phyloP scores from a whole-genome alignment of 2,113 vertebrate genomes.

The Notiomystis cincta region DNA sequence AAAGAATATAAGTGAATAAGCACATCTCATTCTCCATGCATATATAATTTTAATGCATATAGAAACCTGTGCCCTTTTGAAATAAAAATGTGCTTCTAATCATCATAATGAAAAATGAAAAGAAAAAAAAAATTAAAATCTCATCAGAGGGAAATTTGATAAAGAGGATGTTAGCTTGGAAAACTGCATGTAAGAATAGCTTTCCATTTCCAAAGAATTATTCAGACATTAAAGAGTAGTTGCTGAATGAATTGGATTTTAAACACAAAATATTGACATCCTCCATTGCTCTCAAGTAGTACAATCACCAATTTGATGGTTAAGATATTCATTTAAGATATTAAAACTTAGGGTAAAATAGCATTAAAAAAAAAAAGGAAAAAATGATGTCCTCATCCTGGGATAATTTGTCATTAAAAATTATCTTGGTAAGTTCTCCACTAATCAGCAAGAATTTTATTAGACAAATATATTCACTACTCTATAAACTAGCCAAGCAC shows the following conservation, averaged over 20 bases:
- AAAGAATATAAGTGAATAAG: not conserved
- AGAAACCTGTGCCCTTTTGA: not conserved
- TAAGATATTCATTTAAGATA: not conserved
- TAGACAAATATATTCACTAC: not conserved
- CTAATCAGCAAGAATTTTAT: not conserved
- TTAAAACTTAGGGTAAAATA: not conserved
- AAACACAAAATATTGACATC: not conserved
- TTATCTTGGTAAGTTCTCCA: not conserved
- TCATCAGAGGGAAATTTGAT: not conserved
- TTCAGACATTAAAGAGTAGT: not conserved
- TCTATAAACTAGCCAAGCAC: not conserved
- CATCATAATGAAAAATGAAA: not conserved
- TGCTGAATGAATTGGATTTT: not conserved
- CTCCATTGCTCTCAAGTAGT: not conserved
- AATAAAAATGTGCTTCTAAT: not conserved
- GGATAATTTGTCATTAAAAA: not conserved
- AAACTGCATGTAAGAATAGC: not conserved
- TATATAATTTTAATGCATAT: not conserved
- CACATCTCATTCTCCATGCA: not conserved
- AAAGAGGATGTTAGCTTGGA: not conserved
- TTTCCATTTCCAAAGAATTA: not conserved
- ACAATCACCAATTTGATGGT: not conserved
- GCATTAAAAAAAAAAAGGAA: not conserved
- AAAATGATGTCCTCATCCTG: not conserved
- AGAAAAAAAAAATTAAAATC: not conserved